A percentile compares a stretch with the other conserved stretches of the same genome.
Conservation (phyloP, 2,113 vertebrate genomes). For the Spea multiplicata region DNA sequence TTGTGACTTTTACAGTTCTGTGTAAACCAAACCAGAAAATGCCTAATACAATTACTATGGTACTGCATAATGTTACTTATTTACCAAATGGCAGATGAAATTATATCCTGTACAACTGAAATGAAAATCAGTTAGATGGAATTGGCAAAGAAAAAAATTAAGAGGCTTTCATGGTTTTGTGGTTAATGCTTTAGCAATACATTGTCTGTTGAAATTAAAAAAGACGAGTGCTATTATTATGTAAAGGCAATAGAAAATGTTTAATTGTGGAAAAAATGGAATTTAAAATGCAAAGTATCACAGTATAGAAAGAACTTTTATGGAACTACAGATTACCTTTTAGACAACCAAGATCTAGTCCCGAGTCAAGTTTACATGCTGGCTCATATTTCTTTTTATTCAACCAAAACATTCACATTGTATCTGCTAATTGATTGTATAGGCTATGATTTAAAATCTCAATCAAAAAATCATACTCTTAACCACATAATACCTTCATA, state of each 20-base stretch:
- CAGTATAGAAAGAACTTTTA: neutral
- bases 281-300: neutral
- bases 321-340: neutral
- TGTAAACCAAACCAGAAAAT: neutral
- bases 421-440: too few species aligned
- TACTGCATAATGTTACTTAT: slow-evolving; percentile 7
- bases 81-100: slow-evolving; percentile 14
- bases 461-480: too few species aligned
- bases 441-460: too few species aligned
- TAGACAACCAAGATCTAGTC: too few species aligned
- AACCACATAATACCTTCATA: too few species aligned
- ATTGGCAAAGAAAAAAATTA: neutral
- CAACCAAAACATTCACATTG: too few species aligned
- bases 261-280: slow-evolving; percentile 1
- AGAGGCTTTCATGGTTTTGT: neutral
- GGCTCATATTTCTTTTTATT: too few species aligned
- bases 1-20: neutral
- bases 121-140: neutral
- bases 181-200: neutral
- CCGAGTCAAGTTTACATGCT: too few species aligned
- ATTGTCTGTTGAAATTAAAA: slow-evolving; percentile 7
- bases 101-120: neutral
- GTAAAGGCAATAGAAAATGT: neutral
- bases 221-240: neutral
- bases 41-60: neutral